phyloP scores from a whole-genome alignment of 2,797 vertebrate species.

The Phataginus tricuspis region DNA sequence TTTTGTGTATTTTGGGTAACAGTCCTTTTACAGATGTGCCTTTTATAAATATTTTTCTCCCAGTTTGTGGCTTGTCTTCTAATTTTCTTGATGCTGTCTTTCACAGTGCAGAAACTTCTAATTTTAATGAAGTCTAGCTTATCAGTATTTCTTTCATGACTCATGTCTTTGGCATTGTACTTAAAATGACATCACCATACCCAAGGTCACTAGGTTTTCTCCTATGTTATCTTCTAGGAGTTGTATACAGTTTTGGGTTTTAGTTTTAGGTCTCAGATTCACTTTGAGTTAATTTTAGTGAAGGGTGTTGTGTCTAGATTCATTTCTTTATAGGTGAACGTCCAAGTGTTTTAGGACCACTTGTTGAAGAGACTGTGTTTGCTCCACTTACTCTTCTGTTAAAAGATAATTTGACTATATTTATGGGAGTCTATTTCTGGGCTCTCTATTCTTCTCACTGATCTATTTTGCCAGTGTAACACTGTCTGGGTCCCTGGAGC shows the following conservation, averaged over 20 bases:
- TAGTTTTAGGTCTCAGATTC: neutral
- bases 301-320: neutral
- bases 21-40: neutral
- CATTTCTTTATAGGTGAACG: neutral
- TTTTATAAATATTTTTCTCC: neutral
- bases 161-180: neutral
- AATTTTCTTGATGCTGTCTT: neutral
- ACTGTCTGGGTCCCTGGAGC: neutral
- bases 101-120: neutral
- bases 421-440: too few species aligned
- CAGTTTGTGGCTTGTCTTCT: neutral
- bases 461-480: neutral
- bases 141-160: neutral
- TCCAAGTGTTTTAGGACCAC: neutral
- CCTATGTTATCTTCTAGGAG: neutral
- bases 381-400: neutral
- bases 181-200: neutral
- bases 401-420: neutral
- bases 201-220: neutral
- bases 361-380: neutral
- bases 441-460: neutral
- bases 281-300: neutral
- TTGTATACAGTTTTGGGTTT: neutral
- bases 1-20: neutral
- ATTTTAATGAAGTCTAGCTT: neutral